These are phyloP conservation scores for Hypercompe scribonia DNA, from an alignment of 2,888 invertebrate genomes.

Conservation along the genomic window DNA sequence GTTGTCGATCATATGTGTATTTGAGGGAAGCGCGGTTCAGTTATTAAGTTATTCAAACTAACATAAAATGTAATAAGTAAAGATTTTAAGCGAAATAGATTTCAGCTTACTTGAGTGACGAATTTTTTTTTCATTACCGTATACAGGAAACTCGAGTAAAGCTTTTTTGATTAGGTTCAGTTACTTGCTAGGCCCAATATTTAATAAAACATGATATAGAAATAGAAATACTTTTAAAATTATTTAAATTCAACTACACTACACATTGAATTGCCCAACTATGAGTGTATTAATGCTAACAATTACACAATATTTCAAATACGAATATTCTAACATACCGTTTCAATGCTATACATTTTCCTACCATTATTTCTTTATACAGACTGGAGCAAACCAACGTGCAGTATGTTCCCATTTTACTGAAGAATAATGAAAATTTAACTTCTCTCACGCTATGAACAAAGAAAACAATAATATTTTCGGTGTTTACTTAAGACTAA, in stretches of 20 bases:
- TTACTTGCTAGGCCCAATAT: background rate
- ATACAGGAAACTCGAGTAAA: background rate
- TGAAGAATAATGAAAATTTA: constrained; percentile 2
- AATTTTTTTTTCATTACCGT: background rate
- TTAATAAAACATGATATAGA: background rate
- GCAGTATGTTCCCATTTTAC: background rate
- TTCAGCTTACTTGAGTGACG: background rate
- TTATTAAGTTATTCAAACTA: background rate
- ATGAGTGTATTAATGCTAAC: background rate
- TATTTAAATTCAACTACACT: background rate
- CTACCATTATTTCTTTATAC: background rate
- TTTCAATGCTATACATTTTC: background rate
- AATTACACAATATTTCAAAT: background rate
- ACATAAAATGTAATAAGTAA: background rate
- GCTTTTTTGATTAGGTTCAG: background rate
- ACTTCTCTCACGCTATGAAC: background rate
- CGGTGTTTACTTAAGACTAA: background rate
- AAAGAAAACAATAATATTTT: background rate
- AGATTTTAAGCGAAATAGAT: background rate
- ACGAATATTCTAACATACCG: background rate
- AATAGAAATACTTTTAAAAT: background rate
- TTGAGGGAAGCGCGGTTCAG: background rate
- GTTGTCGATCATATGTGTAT: no score
- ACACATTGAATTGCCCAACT: background rate
- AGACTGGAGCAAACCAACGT: background rate